A percentile compares a stretch with the other conserved stretches of the same genome.
These are phyloP conservation scores for Sebastes minor DNA, from an alignment of 2,797 vertebrate species.

Conservation along the genomic window DNA sequence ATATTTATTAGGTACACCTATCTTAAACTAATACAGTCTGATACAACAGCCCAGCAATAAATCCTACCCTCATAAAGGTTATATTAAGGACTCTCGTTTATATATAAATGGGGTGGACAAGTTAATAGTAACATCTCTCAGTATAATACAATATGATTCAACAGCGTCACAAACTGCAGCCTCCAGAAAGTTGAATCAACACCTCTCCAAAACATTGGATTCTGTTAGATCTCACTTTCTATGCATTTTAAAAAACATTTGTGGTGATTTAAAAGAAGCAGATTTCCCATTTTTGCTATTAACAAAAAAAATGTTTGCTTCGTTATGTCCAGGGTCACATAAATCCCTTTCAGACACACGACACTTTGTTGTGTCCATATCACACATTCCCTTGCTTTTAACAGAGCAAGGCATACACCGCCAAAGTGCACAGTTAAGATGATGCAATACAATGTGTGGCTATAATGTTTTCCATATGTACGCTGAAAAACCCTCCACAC, in stretches of 20 bases:
- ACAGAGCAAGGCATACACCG: background rate
- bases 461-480: constrained; percentile 16
- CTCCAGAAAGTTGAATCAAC: background rate
- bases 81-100: background rate
- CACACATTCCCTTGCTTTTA: background rate
- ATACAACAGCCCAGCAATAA: background rate
- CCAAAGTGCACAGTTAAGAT: constrained; percentile 1
- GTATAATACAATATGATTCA: background rate
- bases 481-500: background rate
- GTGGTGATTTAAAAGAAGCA: background rate
- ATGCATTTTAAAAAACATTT: background rate
- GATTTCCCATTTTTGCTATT: background rate
- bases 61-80: background rate
- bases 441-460: constrained; percentile 19
- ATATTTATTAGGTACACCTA: background rate
- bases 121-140: background rate
- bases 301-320: background rate
- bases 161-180: background rate
- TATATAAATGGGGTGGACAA: background rate
- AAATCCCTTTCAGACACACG: background rate
- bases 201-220: background rate
- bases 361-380: background rate
- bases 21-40: background rate
- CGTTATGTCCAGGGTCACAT: background rate
- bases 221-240: background rate